Percentiles rank a stretch among this genome's conserved stretches.
Conservation (phyloP, 2,888 invertebrate species). For the Ophion costatus region DNA sequence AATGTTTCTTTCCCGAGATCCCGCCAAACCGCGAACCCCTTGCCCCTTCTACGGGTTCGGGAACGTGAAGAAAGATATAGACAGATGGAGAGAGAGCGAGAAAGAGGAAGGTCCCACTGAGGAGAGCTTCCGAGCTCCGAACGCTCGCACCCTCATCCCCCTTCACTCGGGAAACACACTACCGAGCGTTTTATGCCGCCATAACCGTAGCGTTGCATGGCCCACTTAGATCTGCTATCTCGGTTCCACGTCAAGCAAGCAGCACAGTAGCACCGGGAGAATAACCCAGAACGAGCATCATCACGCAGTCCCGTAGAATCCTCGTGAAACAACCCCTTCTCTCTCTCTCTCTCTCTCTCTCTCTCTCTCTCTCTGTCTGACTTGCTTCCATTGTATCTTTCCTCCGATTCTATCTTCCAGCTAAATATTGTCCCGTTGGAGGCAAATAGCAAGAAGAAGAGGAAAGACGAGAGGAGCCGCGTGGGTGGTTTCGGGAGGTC, state of each 20-base stretch:
- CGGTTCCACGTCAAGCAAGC: slow-evolving; percentile 73
- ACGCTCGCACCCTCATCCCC: slow-evolving; percentile 49
- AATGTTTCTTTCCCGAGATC: slow-evolving; percentile 67
- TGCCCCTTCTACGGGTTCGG: slow-evolving; percentile 34
- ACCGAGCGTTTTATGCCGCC: slow-evolving; percentile 82
- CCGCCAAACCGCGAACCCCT: slow-evolving; percentile 18
- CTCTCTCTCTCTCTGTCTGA: slow-evolving; percentile 17
- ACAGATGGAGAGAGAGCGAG: neutral
- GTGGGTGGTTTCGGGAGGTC: slow-evolving; percentile 58
- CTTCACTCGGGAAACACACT: slow-evolving; percentile 58
- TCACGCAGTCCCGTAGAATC: slow-evolving; percentile 47
- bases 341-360: slow-evolving; percentile 20
- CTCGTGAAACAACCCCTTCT: slow-evolving; percentile 17
- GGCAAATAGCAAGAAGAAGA: slow-evolving; percentile 21
- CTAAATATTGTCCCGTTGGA: slow-evolving; percentile 79
- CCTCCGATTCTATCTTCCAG: too few species aligned
- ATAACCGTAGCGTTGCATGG: slow-evolving; percentile 83
- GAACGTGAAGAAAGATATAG: slow-evolving; percentile 1
- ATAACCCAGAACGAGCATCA: slow-evolving; percentile 61
- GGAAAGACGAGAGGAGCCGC: slow-evolving; percentile 22
- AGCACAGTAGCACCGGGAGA: slow-evolving; percentile 57
- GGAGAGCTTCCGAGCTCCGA: slow-evolving; percentile 47
- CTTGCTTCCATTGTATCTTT: slow-evolving; percentile 22
- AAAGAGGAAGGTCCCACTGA: slow-evolving; percentile 41
- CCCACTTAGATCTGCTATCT: slow-evolving; percentile 84